Conservation (phyloP, 1,140 invertebrate species). For the Drosophila lini region DNA sequence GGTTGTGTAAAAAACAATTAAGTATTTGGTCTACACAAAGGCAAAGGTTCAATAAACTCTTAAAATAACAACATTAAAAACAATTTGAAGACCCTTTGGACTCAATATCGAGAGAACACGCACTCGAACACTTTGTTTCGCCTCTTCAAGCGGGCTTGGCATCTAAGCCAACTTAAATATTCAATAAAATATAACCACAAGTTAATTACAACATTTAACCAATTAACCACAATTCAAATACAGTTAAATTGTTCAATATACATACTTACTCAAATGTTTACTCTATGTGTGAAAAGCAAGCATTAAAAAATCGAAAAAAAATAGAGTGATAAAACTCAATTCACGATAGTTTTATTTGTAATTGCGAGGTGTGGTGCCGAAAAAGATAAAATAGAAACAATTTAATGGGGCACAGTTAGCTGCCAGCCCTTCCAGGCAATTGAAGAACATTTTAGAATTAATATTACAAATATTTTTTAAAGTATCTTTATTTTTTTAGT, state of each 20-base stretch:
- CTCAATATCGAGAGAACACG: background rate
- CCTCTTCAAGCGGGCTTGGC: slow-evolving; percentile 17
- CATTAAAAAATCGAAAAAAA: slow-evolving; percentile 58
- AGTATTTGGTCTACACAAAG: background rate
- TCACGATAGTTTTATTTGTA: slow-evolving; percentile 54
- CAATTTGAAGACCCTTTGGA: background rate
- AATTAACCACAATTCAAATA: slow-evolving; percentile 43
- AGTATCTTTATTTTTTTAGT: background rate
- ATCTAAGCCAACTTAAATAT: slow-evolving; percentile 28
- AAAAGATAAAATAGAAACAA: background rate
- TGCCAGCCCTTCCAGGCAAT: slow-evolving; percentile 11
- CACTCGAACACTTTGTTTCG: slow-evolving; percentile 33
- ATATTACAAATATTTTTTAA: background rate
- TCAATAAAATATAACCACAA: slow-evolving; percentile 32
- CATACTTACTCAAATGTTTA: slow-evolving; percentile 59
- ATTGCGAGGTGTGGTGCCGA: slow-evolving; percentile 14
- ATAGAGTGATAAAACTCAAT: slow-evolving; percentile 41
- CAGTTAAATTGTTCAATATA: slow-evolving; percentile 35
- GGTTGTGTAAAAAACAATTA: background rate
- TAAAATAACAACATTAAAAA: too few relatives aligned
- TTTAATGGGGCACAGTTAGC: slow-evolving; percentile 1
- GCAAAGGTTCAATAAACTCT: background rate
- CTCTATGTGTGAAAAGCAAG: slow-evolving; percentile 64
- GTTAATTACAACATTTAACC: slow-evolving; percentile 38
- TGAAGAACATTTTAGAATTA: background rate